These are phyloP conservation scores for Ochotona princeps DNA, from an alignment of 2,113 vertebrate genomes.

Conservation along the genomic window DNA sequence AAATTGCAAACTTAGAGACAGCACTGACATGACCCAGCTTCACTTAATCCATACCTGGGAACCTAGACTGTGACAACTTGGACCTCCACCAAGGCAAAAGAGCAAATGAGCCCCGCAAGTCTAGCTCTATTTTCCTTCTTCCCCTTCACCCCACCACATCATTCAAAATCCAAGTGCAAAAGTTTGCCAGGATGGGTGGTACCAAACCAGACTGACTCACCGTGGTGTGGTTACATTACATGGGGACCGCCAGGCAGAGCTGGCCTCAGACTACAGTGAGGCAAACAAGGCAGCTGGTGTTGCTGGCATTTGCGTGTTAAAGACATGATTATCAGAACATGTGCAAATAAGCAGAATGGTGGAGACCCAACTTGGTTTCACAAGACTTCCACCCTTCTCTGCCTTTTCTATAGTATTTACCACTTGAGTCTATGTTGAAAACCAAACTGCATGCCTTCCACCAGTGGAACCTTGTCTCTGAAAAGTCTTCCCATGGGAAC, in stretches of 20 bases:
- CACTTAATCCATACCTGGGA: not conserved
- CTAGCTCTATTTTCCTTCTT: not conserved
- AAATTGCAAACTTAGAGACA: not conserved
- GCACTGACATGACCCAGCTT: not conserved
- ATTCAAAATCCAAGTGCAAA: constrained; percentile 43
- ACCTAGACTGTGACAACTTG: not conserved
- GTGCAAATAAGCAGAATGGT: not conserved
- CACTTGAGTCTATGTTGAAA: not conserved
- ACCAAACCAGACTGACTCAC: constrained; percentile 58
- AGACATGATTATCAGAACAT: constrained; percentile 32
- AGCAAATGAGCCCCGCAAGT: not conserved
- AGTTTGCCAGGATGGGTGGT: not conserved
- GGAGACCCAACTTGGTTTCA: not conserved
- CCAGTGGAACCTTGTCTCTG: not conserved
- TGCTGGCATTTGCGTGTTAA: constrained; percentile 18
- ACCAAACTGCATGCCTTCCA: not conserved
- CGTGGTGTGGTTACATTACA: not conserved
- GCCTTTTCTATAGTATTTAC: not conserved
- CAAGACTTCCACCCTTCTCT: not conserved
- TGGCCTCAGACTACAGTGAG: not conserved
- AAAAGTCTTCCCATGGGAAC: not conserved
- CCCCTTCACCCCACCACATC: too few relatives aligned
- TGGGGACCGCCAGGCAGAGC: not conserved
- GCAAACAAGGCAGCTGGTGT: not conserved
- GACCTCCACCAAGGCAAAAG: not conserved